phyloP scores from a whole-genome alignment of 2,113 vertebrate species.

The Lepidiolamprologus cunningtoni region DNA sequence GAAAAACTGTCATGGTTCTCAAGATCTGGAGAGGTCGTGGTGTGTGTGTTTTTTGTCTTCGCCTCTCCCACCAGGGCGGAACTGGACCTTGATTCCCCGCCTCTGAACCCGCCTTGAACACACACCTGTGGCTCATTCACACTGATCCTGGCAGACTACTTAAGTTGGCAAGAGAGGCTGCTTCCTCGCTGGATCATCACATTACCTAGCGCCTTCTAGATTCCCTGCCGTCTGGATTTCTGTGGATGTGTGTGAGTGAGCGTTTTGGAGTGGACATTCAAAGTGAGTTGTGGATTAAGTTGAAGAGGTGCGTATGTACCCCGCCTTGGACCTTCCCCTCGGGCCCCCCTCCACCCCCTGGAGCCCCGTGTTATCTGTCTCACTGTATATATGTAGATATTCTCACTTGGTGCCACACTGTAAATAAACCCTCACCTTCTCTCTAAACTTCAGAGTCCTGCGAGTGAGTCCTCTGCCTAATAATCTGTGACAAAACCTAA shows the following conservation, averaged over 20 bases:
- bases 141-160: neutral
- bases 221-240: neutral
- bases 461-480: too few relatives aligned
- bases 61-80: neutral
- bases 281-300: neutral
- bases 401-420: neutral
- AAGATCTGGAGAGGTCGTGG: neutral
- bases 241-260: neutral
- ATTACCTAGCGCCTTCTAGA: rapidly evolving
- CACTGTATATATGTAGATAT: neutral
- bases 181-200: neutral
- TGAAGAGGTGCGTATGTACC: neutral
- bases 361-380: neutral
- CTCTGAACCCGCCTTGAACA: rapidly evolving
- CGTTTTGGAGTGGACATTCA: neutral
- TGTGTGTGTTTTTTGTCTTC: neutral
- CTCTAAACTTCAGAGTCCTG: neutral
- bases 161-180: neutral
- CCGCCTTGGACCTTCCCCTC: neutral
- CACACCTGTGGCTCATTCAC: neutral
- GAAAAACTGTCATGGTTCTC: neutral
- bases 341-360: neutral
- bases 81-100: neutral
- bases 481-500: neutral
- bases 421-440: neutral